Conservation (phyloP, 2,888 invertebrate genomes). For the Carpatolechia fugitivella region DNA sequence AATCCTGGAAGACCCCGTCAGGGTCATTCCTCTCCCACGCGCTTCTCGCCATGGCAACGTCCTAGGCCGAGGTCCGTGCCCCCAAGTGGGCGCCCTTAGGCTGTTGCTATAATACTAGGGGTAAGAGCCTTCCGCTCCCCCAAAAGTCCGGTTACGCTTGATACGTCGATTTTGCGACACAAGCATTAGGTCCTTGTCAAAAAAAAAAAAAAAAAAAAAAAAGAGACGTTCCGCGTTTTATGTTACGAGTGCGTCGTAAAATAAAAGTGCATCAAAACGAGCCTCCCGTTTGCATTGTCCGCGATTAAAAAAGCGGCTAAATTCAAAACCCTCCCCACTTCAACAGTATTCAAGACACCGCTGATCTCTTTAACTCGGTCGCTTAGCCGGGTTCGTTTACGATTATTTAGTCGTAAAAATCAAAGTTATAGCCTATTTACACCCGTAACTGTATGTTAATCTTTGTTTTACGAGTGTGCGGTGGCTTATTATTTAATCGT, state of each 20-base stretch:
- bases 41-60: too few relatives aligned
- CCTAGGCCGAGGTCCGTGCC: too few relatives aligned
- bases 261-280: conserved; percentile 77
- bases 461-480: conserved; percentile 75
- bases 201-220: too few relatives aligned
- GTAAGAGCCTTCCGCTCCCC: too few relatives aligned
- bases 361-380: conserved; percentile 44
- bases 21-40: too few relatives aligned
- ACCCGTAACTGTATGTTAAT: conserved; percentile 78
- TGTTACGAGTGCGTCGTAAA: conserved; percentile 76
- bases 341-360: conserved; percentile 28
- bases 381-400: conserved; percentile 73
- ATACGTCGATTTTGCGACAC: too few relatives aligned
- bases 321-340: conserved; percentile 34
- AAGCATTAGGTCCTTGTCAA: too few relatives aligned
- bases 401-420: conserved; percentile 81
- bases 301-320: conserved; percentile 60
- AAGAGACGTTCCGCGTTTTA: conserved; percentile 74
- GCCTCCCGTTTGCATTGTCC: conserved; percentile 74
- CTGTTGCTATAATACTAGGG: too few relatives aligned
- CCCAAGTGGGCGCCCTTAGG: too few relatives aligned
- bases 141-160: too few relatives aligned
- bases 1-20: too few relatives aligned
- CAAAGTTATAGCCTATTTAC: conserved; percentile 80
- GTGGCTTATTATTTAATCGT: conserved; percentile 76